Conservation (phyloP, 2,888 invertebrate genomes). For the Hydropsyche betteni region DNA sequence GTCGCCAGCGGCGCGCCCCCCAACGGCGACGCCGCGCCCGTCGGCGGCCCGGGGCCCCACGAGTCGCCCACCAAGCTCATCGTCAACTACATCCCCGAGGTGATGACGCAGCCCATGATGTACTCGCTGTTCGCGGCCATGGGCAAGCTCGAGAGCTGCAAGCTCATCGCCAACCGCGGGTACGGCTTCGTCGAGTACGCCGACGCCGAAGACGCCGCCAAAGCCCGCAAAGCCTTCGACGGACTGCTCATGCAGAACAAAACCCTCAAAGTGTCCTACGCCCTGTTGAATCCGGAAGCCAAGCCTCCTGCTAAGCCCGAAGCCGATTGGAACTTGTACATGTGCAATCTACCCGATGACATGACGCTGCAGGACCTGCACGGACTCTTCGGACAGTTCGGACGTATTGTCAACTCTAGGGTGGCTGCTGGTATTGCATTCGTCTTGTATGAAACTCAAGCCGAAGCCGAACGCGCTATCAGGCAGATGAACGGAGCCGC, state of each 20-base stretch:
- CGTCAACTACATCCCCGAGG: slow-evolving; percentile 69
- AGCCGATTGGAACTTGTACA: slow-evolving; percentile 68
- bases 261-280: slow-evolving; percentile 60
- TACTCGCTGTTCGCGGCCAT: slow-evolving; percentile 67
- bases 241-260: slow-evolving; percentile 67
- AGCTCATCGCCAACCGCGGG: slow-evolving; percentile 67
- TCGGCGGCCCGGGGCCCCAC: slow-evolving; percentile 53
- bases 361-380: slow-evolving; percentile 68
- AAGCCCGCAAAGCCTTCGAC: slow-evolving; percentile 66
- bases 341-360: slow-evolving; percentile 68
- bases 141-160: slow-evolving; percentile 69
- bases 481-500: slow-evolving; percentile 64
- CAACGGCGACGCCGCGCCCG: background rate
- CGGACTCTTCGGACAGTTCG: slow-evolving; percentile 67
- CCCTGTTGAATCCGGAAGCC: slow-evolving; percentile 64
- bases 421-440: slow-evolving; percentile 68
- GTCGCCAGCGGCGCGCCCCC: background rate
- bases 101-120: slow-evolving; percentile 69
- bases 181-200: slow-evolving; percentile 68
- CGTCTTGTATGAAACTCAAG: slow-evolving; percentile 65
- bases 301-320: slow-evolving; percentile 67
- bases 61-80: slow-evolving; percentile 69
- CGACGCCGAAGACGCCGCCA: slow-evolving; percentile 65
- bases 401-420: slow-evolving; percentile 68
- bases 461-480: slow-evolving; percentile 65